These are phyloP conservation scores for Gallinago paraguaiae DNA, from an alignment of 2,113 vertebrate genomes.

Conservation along the genomic window DNA sequence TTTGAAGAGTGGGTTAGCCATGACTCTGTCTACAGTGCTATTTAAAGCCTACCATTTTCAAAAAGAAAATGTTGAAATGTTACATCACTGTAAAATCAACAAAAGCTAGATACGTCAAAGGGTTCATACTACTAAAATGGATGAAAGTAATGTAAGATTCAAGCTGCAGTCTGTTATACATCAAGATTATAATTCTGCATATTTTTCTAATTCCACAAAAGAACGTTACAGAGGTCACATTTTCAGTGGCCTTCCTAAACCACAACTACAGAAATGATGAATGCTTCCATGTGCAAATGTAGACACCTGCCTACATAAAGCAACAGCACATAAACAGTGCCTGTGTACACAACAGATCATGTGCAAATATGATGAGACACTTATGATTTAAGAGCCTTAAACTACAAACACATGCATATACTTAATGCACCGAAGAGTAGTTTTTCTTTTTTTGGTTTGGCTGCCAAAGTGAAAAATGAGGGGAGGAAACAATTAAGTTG, in stretches of 20 bases:
- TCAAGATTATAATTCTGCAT: slow-evolving; percentile 31
- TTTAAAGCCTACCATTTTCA: neutral
- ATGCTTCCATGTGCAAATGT: slow-evolving; percentile 50
- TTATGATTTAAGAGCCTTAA: neutral
- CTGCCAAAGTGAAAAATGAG: slow-evolving; percentile 50
- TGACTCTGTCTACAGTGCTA: neutral
- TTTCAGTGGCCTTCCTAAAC: slow-evolving; percentile 38
- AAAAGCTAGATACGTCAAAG: neutral
- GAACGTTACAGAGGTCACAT: slow-evolving; percentile 23
- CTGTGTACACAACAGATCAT: slow-evolving; percentile 8
- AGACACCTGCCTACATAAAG: slow-evolving; percentile 31
- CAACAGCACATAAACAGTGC: neutral
- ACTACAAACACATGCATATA: slow-evolving; percentile 46
- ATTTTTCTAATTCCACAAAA: slow-evolving; percentile 50
- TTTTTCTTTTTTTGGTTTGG: neutral
- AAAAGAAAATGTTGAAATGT: neutral
- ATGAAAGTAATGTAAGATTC: neutral
- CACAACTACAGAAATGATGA: slow-evolving; percentile 46
- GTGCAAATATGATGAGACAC: slow-evolving; percentile 1
- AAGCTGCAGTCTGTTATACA: slow-evolving; percentile 22
- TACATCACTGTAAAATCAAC: neutral
- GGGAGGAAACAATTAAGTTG: slow-evolving; percentile 37
- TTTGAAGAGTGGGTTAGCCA: neutral
- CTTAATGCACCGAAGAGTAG: neutral
- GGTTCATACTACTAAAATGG: neutral